Conservation (phyloP, 2,888 invertebrate genomes). For the Cheilosia vulpina region DNA sequence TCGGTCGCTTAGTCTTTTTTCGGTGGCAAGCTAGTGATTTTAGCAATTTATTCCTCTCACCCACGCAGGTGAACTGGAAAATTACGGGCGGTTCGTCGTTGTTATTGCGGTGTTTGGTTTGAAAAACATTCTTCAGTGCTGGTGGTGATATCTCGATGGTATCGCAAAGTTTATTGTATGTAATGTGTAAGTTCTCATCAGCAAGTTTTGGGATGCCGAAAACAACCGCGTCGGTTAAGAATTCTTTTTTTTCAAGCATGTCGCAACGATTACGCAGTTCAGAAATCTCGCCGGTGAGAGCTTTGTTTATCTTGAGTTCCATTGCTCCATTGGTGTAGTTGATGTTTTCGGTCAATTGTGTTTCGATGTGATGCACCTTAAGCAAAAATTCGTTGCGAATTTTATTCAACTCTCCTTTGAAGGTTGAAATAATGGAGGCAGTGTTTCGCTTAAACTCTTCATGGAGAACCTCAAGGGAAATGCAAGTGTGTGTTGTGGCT, state of each 20-base stretch:
- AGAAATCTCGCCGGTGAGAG: too few species aligned
- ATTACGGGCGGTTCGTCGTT: slow-evolving; percentile 14
- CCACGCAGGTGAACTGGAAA: slow-evolving; percentile 4
- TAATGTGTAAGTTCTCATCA: slow-evolving; percentile 7
- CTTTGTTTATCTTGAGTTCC: too few species aligned
- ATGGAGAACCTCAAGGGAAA: slow-evolving; percentile 19
- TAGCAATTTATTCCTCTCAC: slow-evolving; percentile 1
- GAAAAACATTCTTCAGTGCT: slow-evolving; percentile 24
- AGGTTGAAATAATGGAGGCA: slow-evolving; percentile 1
- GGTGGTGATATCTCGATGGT: slow-evolving; percentile 7
- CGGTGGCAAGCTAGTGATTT: slow-evolving; percentile 1
- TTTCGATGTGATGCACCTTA: slow-evolving; percentile 3
- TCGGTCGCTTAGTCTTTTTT: not conserved
- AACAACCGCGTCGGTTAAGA: slow-evolving; percentile 20
- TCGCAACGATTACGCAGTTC: too few species aligned
- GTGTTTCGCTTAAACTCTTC: not conserved
- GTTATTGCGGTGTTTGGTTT: slow-evolving; percentile 10
- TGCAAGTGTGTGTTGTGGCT: not conserved
- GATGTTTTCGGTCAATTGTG: slow-evolving; percentile 18
- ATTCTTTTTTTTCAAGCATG: slow-evolving; percentile 15
- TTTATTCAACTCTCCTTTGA: slow-evolving; percentile 26
- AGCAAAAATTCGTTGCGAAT: slow-evolving; percentile 13
- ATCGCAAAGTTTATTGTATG: not conserved
- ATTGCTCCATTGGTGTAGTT: slow-evolving; percentile 3
- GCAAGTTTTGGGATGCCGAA: slow-evolving; percentile 4